Evolutionary conservation across 2,113 vertebrate genomes (phyloP).

Genomic region (Riparia riparia): DNA sequence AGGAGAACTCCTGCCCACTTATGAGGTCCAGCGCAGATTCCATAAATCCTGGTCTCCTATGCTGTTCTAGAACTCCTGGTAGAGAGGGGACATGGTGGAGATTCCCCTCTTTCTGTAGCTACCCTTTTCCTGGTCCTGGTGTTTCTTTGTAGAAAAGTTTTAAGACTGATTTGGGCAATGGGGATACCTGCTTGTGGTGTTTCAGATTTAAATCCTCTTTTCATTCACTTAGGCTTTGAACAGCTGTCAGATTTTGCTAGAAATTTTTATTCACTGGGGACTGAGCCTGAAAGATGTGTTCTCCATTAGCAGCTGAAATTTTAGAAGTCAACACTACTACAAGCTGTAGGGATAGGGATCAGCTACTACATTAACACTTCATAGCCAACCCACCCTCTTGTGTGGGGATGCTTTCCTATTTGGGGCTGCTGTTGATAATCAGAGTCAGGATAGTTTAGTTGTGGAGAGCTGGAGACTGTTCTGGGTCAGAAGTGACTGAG

Average conservation of each 20-base stretch:
- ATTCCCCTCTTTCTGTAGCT: fast-evolving
- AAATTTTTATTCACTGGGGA: background rate
- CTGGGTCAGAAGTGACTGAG: background rate
- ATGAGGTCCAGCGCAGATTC: background rate
- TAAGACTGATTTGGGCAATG: background rate
- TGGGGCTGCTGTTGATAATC: background rate
- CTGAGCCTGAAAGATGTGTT: background rate
- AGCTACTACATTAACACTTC: background rate
- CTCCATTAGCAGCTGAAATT: background rate
- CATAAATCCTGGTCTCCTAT: background rate
- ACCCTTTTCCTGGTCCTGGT: background rate
- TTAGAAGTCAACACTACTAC: background rate
- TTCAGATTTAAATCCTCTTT: background rate
- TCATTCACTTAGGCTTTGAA: background rate
- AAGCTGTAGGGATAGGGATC: background rate
- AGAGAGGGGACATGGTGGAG: background rate
- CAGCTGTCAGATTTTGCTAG: background rate
- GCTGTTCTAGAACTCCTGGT: background rate
- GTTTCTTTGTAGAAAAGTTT: background rate
- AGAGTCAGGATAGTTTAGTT: background rate
- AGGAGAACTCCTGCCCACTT: background rate
- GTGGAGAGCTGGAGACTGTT: background rate
- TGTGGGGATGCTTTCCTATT: background rate
- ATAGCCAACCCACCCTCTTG: background rate
- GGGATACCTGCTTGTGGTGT: background rate